Conservation (phyloP, 2,888 invertebrate genomes). For the Hemistola chrysoprasaria region DNA sequence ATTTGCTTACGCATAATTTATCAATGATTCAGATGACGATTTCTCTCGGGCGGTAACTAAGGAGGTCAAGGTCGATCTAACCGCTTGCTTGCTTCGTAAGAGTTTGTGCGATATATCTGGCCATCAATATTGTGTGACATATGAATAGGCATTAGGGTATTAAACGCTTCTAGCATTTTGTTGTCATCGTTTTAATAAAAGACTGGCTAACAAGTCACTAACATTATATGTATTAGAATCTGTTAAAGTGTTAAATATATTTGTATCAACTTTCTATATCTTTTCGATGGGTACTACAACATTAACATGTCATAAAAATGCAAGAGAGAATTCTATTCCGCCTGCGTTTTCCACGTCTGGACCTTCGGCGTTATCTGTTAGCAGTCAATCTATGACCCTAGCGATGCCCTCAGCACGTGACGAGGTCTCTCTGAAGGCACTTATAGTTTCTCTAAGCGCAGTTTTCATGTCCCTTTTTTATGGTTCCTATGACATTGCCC, state of each 20-base stretch:
- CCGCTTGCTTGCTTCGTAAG: conserved; percentile 38
- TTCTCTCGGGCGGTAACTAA: conserved; percentile 53
- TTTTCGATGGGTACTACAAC: conserved; percentile 7
- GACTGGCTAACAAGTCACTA: conserved; percentile 1
- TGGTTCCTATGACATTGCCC: conserved; percentile 54
- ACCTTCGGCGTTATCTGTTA: conserved; percentile 55
- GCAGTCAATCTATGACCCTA: conserved; percentile 61
- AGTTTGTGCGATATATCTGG: conserved; percentile 34
- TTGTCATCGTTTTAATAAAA: too few relatives aligned
- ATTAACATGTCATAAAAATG: conserved; percentile 40
- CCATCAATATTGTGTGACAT: background rate
- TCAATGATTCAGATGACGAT: conserved; percentile 62
- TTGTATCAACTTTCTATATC: conserved; percentile 14
- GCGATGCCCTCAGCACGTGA: conserved; percentile 70
- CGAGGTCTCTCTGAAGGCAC: conserved; percentile 55
- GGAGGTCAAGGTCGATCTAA: conserved; percentile 69
- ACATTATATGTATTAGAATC: too few relatives aligned
- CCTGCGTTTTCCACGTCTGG: conserved; percentile 50
- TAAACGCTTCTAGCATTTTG: too few relatives aligned
- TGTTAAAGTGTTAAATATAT: too few relatives aligned
- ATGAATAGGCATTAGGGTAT: too few relatives aligned
- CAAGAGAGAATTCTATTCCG: conserved; percentile 54
- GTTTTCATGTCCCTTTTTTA: conserved; percentile 61
- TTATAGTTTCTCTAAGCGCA: conserved; percentile 43
- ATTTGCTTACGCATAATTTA: conserved; percentile 34